Base-by-base conservation (phyloP, 2,888 invertebrate species). In the Trachelus troglodyta region DNA sequence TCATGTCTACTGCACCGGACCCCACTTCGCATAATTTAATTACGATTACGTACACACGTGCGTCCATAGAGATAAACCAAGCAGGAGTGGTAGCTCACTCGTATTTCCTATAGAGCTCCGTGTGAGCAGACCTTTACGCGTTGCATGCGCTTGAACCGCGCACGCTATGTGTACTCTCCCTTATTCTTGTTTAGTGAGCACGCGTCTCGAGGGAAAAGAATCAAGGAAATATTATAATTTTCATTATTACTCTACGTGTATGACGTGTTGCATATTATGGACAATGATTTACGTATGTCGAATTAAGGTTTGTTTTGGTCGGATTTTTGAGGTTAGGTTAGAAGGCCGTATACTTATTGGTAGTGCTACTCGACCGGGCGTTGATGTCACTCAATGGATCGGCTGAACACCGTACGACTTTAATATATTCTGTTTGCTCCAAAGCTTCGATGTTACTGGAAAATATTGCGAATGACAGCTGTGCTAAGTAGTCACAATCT, bases 341-440 rank as follows among this genome's bases (percentile, higher is more conserved):
- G 40, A 56, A 56, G 9, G 6, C 40, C 6, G 40, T 56, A 23
- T 23, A 23, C 40, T 56, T 56, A 56, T 23, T 56, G 40, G 23
- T 23, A 56, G 40, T 81, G 76, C 80, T 82, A 79, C 81, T 81
- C 75, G 78, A 83, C 85, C 87, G 83, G 79, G 87, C 87, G 81
- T 87, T 87, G 87, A 87, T 87, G 84, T 87, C 87, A 85, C 84
- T 74, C 81, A 71, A 15, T 30, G 71, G 71, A 33, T 34, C 71
- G 71, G 23, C 23, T 56, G 40, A 56, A 56, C 40, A 56, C 40
- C 23, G 23, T 23, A 23, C 23, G 40, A 4, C 40, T 23, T 56
- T 56, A 56, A 56, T 23, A 56, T 56, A 56, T 56, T 56, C 40
- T 1, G 40, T 56, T 56, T 56, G 6, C 23, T 56, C 9, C 23